Evolutionary conservation across 2,888 invertebrate genomes (phyloP).

Genomic region (Diaprepes abbreviatus): DNA sequence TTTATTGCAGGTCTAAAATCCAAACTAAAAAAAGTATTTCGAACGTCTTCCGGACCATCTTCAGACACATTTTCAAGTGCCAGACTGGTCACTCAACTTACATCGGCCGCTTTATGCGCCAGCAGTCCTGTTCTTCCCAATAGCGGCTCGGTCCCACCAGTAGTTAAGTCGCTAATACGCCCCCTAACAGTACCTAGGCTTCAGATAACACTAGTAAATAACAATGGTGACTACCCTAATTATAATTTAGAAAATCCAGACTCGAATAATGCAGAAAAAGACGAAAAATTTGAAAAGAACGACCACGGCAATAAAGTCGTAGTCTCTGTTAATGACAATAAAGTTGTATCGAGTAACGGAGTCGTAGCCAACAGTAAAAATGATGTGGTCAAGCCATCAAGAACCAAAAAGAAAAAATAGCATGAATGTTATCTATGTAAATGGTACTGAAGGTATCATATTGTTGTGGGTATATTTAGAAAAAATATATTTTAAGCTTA

Average conservation of each 20-base stretch:
- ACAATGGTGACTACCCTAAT: constrained; percentile 60
- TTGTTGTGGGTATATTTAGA: neutral
- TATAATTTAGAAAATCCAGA: constrained; percentile 44
- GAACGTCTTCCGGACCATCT: constrained; percentile 69
- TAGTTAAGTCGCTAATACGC: constrained; percentile 72
- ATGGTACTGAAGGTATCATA: constrained; percentile 51
- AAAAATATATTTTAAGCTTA: constrained; percentile 10
- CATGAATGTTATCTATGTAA: constrained; percentile 59
- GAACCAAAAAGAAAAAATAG: constrained; percentile 70
- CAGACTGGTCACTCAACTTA: constrained; percentile 71
- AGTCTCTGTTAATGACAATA: constrained; percentile 22
- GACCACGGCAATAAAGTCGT: constrained; percentile 15
- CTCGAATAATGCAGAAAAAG: neutral
- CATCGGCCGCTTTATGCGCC: constrained; percentile 74
- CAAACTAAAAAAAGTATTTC: constrained; percentile 72
- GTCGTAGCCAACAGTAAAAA: constrained; percentile 27
- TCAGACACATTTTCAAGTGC: constrained; percentile 67
- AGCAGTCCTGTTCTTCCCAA: constrained; percentile 73
- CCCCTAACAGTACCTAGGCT: constrained; percentile 71
- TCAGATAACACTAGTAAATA: constrained; percentile 67
- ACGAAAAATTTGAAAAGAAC: constrained; percentile 13
- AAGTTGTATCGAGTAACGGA: constrained; percentile 35
- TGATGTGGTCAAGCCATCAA: constrained; percentile 63
- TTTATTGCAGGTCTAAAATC: constrained; percentile 69
- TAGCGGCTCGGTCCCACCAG: constrained; percentile 68